These are phyloP conservation scores for Rhogogaster chlorosoma DNA, from an alignment of 2,888 invertebrate species.

Conservation along the genomic window DNA sequence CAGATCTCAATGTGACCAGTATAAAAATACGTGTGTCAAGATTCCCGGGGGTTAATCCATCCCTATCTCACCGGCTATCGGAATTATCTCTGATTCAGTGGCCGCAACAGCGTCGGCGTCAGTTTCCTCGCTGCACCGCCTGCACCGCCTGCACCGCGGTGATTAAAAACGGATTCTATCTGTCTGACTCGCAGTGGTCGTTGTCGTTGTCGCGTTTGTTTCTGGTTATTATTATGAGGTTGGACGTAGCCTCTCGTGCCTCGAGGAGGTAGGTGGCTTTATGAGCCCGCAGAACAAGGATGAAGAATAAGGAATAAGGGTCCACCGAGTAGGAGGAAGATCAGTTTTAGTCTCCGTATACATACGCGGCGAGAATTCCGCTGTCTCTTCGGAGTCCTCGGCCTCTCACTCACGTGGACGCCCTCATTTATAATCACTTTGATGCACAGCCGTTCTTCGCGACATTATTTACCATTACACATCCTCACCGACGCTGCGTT, in stretches of 20 bases:
- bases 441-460: slow-evolving; percentile 69
- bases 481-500: background rate
- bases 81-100: background rate
- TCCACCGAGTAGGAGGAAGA: background rate
- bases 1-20: background rate
- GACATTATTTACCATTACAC: slow-evolving; percentile 69
- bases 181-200: background rate
- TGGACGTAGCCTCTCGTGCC: background rate
- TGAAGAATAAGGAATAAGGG: background rate
- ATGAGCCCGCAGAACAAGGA: background rate
- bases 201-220: slow-evolving; percentile 20
- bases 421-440: slow-evolving; percentile 75
- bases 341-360: slow-evolving; percentile 48
- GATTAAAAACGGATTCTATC: slow-evolving; percentile 23
- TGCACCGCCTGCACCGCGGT: background rate
- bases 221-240: slow-evolving; percentile 19
- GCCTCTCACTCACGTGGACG: slow-evolving; percentile 71
- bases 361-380: slow-evolving; percentile 63
- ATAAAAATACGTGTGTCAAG: background rate
- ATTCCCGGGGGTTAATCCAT: background rate
- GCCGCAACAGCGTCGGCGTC: background rate
- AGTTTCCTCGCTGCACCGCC: background rate
- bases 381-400: slow-evolving; percentile 67
- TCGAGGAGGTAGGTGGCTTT: background rate
- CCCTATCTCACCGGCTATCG: background rate